Base-by-base conservation (phyloP, 2,113 vertebrate genomes). In the Pomatorhinus ruficollis region DNA sequence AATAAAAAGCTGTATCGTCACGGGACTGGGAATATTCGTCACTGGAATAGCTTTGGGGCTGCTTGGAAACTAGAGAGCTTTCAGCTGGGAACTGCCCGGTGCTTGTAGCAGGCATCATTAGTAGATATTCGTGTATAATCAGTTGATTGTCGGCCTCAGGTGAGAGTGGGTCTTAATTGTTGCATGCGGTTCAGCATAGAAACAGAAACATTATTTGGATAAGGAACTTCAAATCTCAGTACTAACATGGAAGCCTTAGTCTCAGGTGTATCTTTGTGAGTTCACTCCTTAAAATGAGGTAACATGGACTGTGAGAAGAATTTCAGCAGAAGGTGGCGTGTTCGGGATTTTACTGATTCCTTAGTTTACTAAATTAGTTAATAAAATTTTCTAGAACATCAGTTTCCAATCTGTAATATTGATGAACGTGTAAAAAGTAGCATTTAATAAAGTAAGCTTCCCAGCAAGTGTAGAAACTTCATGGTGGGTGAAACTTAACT, bases 61-160 rank as follows among this genome's bases (percentile, higher is more conserved):
- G 47, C n/a, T 23, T 33, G 39, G 47, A 24, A 71, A 14, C 2
- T 3, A 5, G 14, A n/a, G 33, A 69, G 21, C 5, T 68, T 72
- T 30, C 10, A 8, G 14, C 53, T 18, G 56, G 57, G 60, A 42
- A 0, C 27, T 18, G 17, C 13, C 14, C 1, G 19, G 15, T 40
- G 2, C 7, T 27, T 42, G 9, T 3, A 11, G 16, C 53, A 21
- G 24, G 10, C n/a, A 40, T 22, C 53, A 4, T 19, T 42, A 10
- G 37, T 8, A 28, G 6, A 2, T 8, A 11, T 1, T 52, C 8
- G 1, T 1, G 23, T 23, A 1, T 4, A 4, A 23, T n/a, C 8
- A 1, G 5, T 25, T 7, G 12, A 8, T 11, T 30, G 18, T 30
- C 8, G 5, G 72, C 25, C 72, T 74, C 33, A 21, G 71, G 9